Base-by-base conservation (phyloP, 2,797 vertebrate species). In the Dipus sagitta region DNA sequence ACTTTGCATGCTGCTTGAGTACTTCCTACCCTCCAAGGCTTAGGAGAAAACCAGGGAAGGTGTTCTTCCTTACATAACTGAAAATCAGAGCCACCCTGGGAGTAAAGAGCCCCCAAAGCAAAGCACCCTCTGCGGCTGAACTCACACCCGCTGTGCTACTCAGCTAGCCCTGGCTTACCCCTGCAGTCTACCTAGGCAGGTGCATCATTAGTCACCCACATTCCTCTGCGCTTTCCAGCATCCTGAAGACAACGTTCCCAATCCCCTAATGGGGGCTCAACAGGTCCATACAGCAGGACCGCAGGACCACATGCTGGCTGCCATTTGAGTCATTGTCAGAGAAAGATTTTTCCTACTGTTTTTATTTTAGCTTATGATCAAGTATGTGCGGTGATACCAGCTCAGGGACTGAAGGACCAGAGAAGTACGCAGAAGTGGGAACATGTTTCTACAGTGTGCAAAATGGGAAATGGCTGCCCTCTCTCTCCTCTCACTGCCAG, bases 321-420 rank as follows among this genome's bases (percentile, higher is more conserved):
- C 78, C 60, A 26, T n/a, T 81, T 65, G 80, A 17, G 74, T 42
- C 52, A 23, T 12, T 11, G 32, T 28, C 62, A 7, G 9, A 85
- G 47, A 64, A 85, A 86, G 28, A 15, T 6, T 81, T 74, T 70
- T 11, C 65, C 47, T 32, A 17, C 11, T 74, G 3, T 60, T 91
- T 86, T 77, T 77, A 70, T 84, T 70, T 81, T 42, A 88, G 15
- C 80, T 83, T 42, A 74, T 15, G 78, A 86, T 28, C 71, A 62
- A 75, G 67, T 58, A 11, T 12, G 18, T 13, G 30, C 47, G 2
- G 6, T n/a, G 52, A 58, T 20, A 28, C 42, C 47, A 20, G 23
- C 30, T 32, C 65, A 20, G 76, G 32, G 21, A 23, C 28, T 4
- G n/a, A 80, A 72, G 18, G 15, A 72, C 18, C 32, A 7, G n/a